phyloP scores from a whole-genome alignment of 2,797 vertebrate genomes.

The Pangasius mekongensis region DNA sequence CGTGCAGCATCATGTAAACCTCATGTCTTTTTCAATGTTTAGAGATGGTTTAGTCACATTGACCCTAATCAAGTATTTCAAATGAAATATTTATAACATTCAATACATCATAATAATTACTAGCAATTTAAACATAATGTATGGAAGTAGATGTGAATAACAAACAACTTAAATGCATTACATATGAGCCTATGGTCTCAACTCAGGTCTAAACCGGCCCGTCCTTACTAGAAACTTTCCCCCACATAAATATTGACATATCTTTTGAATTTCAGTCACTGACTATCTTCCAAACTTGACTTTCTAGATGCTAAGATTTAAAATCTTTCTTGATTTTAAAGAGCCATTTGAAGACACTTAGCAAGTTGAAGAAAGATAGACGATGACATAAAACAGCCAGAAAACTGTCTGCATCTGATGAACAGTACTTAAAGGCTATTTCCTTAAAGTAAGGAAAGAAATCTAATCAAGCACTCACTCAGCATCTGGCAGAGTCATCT shows the following conservation, averaged over 20 bases:
- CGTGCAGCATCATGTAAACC: not conserved
- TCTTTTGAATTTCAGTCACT: not conserved
- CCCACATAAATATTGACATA: not conserved
- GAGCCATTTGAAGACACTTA: not conserved
- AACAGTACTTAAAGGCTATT: not conserved
- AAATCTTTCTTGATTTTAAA: not conserved
- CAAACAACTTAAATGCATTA: not conserved
- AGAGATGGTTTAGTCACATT: not conserved
- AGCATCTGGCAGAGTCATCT: slow-evolving; percentile 16
- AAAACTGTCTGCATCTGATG: slow-evolving; percentile 10
- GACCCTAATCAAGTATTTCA: not conserved
- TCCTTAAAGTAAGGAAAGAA: slow-evolving; percentile 16
- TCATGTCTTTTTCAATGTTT: not conserved
- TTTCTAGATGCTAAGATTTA: too few relatives aligned
- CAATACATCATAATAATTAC: not conserved
- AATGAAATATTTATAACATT: not conserved
- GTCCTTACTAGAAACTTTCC: not conserved
- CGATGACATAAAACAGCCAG: not conserved
- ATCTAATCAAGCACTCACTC: slow-evolving; percentile 20
- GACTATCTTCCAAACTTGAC: not conserved
- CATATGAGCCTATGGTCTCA: not conserved
- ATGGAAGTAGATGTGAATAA: not conserved
- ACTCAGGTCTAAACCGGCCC: not conserved
- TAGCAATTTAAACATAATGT: not conserved
- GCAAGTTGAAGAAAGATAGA: not conserved